A percentile compares a stretch with the other conserved stretches of the same genome.
Evolutionary conservation across 1,140 invertebrate species (phyloP).

Genomic region (Psilanteris sp.): DNA sequence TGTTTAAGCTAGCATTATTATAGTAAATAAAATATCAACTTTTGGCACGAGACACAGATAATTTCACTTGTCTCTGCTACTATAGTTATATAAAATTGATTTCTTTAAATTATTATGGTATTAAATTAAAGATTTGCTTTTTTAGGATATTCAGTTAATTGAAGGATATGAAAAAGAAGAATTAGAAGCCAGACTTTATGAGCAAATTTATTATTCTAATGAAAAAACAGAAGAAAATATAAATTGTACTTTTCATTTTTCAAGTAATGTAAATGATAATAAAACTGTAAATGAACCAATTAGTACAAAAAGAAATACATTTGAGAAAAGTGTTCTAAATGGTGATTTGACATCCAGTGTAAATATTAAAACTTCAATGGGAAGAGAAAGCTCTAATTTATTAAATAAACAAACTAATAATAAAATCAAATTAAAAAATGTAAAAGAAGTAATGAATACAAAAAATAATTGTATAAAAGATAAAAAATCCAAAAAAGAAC

Average conservation of each 20-base stretch:
- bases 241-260: constrained; percentile 1
- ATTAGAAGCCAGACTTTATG: constrained; percentile 23
- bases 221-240: constrained; percentile 15
- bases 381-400: no score
- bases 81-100: no score
- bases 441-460: background rate
- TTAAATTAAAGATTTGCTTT: no score
- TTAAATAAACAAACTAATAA: background rate
- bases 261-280: background rate
- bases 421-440: background rate
- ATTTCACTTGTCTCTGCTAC: no score
- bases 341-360: no score
- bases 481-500: constrained; percentile 1
- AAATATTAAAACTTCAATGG: no score
- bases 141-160: no score
- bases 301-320: background rate
- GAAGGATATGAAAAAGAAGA: constrained; percentile 3
- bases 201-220: constrained; percentile 23
- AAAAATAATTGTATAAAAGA: background rate
- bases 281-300: background rate
- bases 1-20: no score
- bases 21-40: no score
- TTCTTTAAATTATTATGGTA: no score
- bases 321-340: no score
- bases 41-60: no score